A percentile compares a stretch with the other conserved stretches of the same genome.
Evolutionary conservation across 2,113 vertebrate species (phyloP).

Genomic region (Anolis carolinensis): DNA sequence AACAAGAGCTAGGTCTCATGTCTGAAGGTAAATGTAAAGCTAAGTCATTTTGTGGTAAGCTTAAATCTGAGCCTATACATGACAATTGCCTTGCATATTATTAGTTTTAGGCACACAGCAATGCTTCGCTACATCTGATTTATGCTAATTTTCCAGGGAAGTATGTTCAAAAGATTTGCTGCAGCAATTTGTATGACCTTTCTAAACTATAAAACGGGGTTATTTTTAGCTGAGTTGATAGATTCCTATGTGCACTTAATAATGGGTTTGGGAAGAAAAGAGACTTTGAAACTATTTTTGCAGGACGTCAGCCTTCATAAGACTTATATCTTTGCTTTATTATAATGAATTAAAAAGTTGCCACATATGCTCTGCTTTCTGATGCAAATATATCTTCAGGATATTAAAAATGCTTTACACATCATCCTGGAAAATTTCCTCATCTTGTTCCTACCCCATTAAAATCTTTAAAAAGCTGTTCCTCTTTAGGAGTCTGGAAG

Average conservation of each 20-base stretch:
- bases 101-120: neutral
- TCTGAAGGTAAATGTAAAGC: neutral
- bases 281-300: conserved; percentile 5
- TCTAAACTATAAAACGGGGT: conserved; percentile 20
- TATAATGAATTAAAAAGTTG: neutral
- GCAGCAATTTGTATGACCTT: conserved; percentile 8
- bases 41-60: neutral
- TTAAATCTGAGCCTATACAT: neutral
- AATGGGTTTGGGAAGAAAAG: neutral
- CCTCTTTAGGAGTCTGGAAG: neutral
- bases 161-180: conserved; percentile 6
- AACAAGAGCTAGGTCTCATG: conserved; percentile 2
- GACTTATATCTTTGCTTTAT: neutral
- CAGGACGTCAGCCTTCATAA: neutral
- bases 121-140: conserved; percentile 1
- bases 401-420: neutral
- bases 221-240: conserved; percentile 22
- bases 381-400: neutral
- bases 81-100: conserved; percentile 4
- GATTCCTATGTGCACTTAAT: conserved; percentile 18
- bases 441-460: no score
- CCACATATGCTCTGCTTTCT: neutral
- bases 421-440: neutral
- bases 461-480: neutral
- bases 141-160: neutral